Conservation (phyloP, 2,888 invertebrate species). For the Lasioglossum malachurum region DNA sequence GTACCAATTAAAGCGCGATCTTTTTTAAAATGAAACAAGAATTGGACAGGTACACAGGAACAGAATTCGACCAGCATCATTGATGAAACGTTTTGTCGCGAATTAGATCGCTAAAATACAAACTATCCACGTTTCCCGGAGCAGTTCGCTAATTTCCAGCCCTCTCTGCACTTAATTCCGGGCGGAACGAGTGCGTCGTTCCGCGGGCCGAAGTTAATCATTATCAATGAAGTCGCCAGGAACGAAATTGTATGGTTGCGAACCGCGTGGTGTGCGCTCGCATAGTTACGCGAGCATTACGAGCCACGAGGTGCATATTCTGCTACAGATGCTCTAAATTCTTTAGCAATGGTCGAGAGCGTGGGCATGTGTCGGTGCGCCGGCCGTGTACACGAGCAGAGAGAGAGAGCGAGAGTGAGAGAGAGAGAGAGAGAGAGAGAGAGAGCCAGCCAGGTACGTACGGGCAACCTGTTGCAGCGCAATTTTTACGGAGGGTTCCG, state of each 20-base stretch:
- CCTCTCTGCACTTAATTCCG: neutral
- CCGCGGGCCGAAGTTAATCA: conserved; percentile 3
- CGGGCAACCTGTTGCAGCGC: conserved; percentile 74
- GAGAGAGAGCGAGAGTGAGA: neutral
- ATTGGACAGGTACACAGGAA: neutral
- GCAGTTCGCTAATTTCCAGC: neutral
- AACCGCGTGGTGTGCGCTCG: neutral
- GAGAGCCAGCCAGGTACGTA: conserved; percentile 61
- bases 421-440: neutral
- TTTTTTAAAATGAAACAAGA: neutral
- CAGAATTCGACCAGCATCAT: too few species aligned
- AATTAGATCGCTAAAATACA: neutral
- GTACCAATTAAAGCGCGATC: neutral
- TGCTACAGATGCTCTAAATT: conserved; percentile 49
- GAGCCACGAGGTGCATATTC: conserved; percentile 34
- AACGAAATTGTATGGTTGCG: neutral
- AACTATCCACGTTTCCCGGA: neutral
- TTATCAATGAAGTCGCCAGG: conserved; percentile 4
- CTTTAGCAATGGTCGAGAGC: conserved; percentile 35
- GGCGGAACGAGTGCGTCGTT: neutral
- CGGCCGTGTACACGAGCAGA: neutral
- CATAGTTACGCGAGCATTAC: conserved; percentile 47
- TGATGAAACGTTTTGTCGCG: neutral
- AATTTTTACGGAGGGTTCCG: conserved; percentile 73
- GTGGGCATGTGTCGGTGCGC: neutral